Evolutionary conservation across 2,888 invertebrate species (phyloP), one percentile per base, ranked within the genome.

Genomic region (Drosophila limbata): DNA sequence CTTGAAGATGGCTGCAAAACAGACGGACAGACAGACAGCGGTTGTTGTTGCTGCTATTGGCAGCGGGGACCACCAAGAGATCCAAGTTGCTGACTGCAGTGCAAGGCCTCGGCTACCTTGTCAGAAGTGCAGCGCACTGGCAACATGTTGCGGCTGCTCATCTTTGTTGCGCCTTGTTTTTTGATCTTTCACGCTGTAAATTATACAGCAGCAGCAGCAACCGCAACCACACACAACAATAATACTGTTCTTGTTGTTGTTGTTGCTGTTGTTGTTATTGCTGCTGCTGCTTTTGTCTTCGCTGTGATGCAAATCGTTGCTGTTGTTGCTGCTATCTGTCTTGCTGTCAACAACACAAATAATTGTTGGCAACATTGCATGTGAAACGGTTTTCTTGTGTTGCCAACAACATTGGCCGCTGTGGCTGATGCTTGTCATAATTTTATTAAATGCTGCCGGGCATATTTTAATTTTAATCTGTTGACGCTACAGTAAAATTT

Each of bases 261-360:
- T 69, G 60, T 31, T 66, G 53, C 37, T 69, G 60, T 53, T 50
- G 47, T 37, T 56, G 65, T 71, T 68, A 42, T 21, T 62, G 48
- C 10, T 50, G 63, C 21, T 67, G 48, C 39, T 69, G 53, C 53
- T 52, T 47, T 40, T 53, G 66, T 21, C 40, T 31, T 31, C 6
- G 39, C 39, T 59, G 37, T 59, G 66, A 76, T 74, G 77, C 74
- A 77, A 77, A 77, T 78, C 65, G 55, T 78, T 67, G 55, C 19
- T 65, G 50, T 19, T 67, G 65, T 48, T 62, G 66, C 51, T 62
- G 66, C 62, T 71, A 81, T 81, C 82, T 82, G 79, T 74, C 72
- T 79, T 57, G 82, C 85, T 84, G 82, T 82, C 82, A 82, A 82
- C 75, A 76, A 72, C 77, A 68, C 77, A 73, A 72, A 76, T 76